Evolutionary conservation across 1,140 invertebrate genomes (phyloP).

Genomic region (Saccostrea cuccullata): DNA sequence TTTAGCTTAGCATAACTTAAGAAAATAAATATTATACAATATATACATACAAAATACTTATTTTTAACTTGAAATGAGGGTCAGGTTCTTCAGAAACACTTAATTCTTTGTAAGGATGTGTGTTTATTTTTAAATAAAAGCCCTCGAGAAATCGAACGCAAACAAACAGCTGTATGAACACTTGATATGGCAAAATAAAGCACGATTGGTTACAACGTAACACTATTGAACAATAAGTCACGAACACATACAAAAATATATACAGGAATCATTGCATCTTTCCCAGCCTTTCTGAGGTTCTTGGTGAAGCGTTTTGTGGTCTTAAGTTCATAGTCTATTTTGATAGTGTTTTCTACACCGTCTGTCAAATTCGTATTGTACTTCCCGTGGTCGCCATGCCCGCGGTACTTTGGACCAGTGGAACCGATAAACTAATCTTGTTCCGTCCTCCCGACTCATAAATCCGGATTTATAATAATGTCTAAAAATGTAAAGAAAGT

Average conservation of each 20-base stretch:
- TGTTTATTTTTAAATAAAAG: not conserved
- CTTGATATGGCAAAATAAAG: slow-evolving; percentile 15
- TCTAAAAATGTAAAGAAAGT: slow-evolving; percentile 43
- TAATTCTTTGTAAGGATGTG: not conserved
- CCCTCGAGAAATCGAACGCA: not conserved
- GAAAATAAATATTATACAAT: not conserved
- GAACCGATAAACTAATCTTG: slow-evolving; percentile 65
- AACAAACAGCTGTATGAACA: not conserved
- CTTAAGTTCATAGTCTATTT: not conserved
- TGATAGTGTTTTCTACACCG: not conserved
- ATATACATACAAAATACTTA: slow-evolving; percentile 7
- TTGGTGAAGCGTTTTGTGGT: not conserved
- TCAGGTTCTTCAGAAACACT: not conserved
- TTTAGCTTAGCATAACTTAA: not conserved
- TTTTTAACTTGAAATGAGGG: not conserved
- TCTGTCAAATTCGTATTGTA: slow-evolving; percentile 28
- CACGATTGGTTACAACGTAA: not conserved
- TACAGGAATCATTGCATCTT: slow-evolving; percentile 2
- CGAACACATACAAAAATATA: not conserved
- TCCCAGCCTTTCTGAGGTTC: not conserved
- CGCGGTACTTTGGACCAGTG: slow-evolving; percentile 66
- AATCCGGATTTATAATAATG: slow-evolving; percentile 69
- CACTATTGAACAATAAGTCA: not conserved
- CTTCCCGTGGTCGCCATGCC: slow-evolving; percentile 48
- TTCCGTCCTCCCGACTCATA: slow-evolving; percentile 62